Evolutionary conservation across 2,797 vertebrate genomes (phyloP), one percentile per base, ranked within the genome.

Genomic region (Takifugu ocellatus): DNA sequence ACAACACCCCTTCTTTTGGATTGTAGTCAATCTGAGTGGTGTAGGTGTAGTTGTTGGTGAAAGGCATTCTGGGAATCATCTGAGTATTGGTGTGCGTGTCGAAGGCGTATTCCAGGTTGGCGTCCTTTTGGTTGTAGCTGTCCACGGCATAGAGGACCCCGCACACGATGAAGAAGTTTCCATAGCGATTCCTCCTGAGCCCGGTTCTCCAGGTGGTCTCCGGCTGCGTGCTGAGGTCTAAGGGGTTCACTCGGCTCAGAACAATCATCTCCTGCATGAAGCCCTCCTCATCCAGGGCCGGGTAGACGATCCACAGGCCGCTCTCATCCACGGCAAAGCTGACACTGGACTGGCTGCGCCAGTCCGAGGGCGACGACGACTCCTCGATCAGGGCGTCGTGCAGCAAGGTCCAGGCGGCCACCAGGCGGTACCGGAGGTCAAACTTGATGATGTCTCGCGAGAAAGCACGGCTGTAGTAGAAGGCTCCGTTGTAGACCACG

Each of bases 41-140:
- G 72, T 96, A 94, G 47, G 94, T 93, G 0, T 95, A 97, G 79
- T 94, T 94, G 0, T 97, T 99, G 81, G 91, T 94, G 51, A 99
- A 98, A 21, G 96, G 95, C 87, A 98, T 91, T 64, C 94, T 91
- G 33, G 96, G 97, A 72, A 91, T 87, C 80, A 97, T 96, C 87
- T 99, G 97, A 0, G 97, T 99, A 87, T 97, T 97, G 74, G 97
- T 99, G 91, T 99, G 97, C 0, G 97, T 99, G 89, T 99, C 97
- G 0, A 96, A 99, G 78, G 97, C 97, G 0, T 99, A 98, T 33
- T 95, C 94, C 87, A 99, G 93, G 80, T 94, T 94, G 78, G 95
- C 94, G 0, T 96, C 91, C 60, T 79, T 92, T 70, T 88, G 90
- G 77, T 94, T 92, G 83, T 94, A 92, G 90, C 93, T 96, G 87